phyloP scores from a whole-genome alignment of 2,888 invertebrate species.

The Lymantria monacha region DNA sequence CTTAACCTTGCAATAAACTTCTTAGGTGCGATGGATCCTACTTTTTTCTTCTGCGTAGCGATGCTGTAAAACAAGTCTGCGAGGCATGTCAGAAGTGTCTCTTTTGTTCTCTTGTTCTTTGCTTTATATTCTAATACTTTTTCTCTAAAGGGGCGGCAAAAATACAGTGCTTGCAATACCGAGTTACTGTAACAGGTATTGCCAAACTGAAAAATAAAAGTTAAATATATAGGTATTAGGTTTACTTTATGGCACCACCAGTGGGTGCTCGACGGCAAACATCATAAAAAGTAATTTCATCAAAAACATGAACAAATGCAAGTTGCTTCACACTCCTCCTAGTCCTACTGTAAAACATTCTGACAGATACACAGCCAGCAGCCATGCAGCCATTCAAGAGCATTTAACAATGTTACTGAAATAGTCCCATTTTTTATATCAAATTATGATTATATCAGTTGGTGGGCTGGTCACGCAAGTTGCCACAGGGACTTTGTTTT shows the following conservation, averaged over 20 bases:
- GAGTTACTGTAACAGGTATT: conserved; percentile 99
- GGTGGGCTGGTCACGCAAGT: no score
- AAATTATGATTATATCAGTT: no score
- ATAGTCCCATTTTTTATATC: no score
- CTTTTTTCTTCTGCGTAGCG: conserved; percentile 99
- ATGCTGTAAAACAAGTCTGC: conserved; percentile 99
- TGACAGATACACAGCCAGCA: no score
- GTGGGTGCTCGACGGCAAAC: no score
- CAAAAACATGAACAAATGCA: background rate
- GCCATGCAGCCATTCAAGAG: no score
- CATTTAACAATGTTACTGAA: no score
- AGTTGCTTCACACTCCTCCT: no score
- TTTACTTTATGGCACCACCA: background rate
- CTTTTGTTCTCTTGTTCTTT: conserved; percentile 96
- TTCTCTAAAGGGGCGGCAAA: conserved; percentile 99
- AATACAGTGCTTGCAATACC: conserved; percentile 99
- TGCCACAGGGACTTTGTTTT: no score
- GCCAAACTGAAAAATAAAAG: conserved; percentile 90
- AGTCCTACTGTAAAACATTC: no score
- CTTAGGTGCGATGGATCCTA: conserved; percentile 99
- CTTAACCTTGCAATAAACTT: conserved; percentile 98
- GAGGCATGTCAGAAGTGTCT: conserved; percentile 97
- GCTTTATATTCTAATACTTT: conserved; percentile 99
- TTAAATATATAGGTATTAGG: background rate
- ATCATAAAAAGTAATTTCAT: background rate